Percentiles rank a stretch among this genome's conserved stretches.
Evolutionary conservation across 2,113 vertebrate species (phyloP).

Genomic region (Varanus komodoensis): DNA sequence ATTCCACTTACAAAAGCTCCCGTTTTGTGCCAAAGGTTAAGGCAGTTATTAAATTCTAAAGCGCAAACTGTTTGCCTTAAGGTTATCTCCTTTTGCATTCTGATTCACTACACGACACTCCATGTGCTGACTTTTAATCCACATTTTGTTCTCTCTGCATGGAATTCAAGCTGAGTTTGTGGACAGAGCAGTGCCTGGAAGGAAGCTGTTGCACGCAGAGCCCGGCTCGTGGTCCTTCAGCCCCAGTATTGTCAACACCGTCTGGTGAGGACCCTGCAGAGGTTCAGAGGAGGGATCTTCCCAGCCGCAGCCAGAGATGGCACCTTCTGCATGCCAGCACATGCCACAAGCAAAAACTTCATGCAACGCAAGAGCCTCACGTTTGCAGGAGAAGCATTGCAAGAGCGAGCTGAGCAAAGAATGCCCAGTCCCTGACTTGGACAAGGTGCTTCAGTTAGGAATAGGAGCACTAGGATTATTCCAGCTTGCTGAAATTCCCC

Average conservation of each 20-base stretch:
- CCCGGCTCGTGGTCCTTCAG: background rate
- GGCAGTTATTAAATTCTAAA: conserved; percentile 61
- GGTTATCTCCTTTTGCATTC: conserved; percentile 68
- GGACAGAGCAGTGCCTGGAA: conserved; percentile 58
- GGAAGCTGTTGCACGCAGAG: conserved; percentile 18
- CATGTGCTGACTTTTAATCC: conserved; percentile 59
- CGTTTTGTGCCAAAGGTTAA: conserved; percentile 67
- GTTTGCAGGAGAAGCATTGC: too few species aligned
- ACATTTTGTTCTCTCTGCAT: conserved; percentile 70
- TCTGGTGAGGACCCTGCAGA: background rate
- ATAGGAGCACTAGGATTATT: too few species aligned
- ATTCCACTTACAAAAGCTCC: background rate
- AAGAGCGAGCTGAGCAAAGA: too few species aligned
- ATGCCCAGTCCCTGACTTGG: too few species aligned
- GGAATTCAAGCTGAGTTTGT: conserved; percentile 53
- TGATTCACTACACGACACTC: conserved; percentile 73
- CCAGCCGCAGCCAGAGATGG: background rate
- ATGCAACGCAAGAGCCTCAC: too few species aligned
- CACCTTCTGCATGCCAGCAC: background rate
- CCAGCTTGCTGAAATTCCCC: too few species aligned
- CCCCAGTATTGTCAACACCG: background rate
- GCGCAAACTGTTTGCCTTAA: conserved; percentile 69
- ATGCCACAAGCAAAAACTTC: too few species aligned
- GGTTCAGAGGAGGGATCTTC: background rate
- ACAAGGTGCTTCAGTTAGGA: too few species aligned